Conservation (phyloP, 2,888 invertebrate genomes). For the Acleris cristana region DNA sequence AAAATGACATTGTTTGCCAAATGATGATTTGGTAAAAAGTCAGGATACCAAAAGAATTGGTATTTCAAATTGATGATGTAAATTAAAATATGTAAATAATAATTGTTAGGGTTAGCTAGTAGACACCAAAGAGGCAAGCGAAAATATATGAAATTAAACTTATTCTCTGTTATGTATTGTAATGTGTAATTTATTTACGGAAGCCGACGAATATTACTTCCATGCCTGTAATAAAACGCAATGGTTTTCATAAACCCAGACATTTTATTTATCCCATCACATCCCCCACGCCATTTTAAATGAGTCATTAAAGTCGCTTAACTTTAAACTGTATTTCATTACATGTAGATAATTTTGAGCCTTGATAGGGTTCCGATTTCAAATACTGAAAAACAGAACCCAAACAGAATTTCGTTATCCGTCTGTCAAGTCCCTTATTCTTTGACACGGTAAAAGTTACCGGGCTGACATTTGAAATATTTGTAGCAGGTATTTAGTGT, state of each 20-base stretch:
- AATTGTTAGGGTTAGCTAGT: slow-evolving; percentile 71
- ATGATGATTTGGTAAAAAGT: too few species aligned
- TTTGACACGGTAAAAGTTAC: too few species aligned
- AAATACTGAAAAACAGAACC: too few species aligned
- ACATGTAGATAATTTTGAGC: too few species aligned
- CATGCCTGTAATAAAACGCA: slow-evolving; percentile 69
- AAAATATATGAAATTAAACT: slow-evolving; percentile 63
- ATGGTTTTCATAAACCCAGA: slow-evolving; percentile 57
- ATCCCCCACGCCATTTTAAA: not conserved
- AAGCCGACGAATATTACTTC: slow-evolving; percentile 63
- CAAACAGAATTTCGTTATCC: too few species aligned
- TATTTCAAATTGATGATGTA: slow-evolving; percentile 43
- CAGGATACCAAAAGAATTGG: slow-evolving; percentile 33
- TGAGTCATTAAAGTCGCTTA: too few species aligned
- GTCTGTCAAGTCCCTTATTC: too few species aligned
- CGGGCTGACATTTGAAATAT: too few species aligned
- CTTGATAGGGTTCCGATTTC: too few species aligned
- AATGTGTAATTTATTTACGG: slow-evolving; percentile 79
- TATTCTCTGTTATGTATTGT: slow-evolving; percentile 79
- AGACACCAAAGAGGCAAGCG: slow-evolving; percentile 81
- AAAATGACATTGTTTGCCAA: too few species aligned
- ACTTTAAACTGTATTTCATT: too few species aligned
- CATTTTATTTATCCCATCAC: slow-evolving; percentile 47
- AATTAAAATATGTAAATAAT: slow-evolving; percentile 50
- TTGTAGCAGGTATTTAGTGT: too few species aligned